Evolutionary conservation across 2,888 invertebrate genomes (phyloP).

Genomic region (Rugalucina vietnamica): DNA sequence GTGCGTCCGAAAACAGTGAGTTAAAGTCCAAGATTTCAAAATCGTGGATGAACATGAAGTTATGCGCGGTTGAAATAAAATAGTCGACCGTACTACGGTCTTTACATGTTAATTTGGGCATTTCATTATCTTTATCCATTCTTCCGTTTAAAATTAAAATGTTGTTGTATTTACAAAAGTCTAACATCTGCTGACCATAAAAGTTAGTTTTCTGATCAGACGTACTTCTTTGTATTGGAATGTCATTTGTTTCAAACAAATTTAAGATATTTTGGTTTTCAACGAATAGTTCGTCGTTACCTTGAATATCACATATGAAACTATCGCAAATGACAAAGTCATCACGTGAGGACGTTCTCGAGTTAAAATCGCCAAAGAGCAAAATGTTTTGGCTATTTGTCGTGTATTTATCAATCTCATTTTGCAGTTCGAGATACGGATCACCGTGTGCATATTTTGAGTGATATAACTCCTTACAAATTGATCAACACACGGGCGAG

Average conservation of each 20-base stretch:
- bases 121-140: neutral
- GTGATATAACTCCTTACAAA: too few relatives aligned
- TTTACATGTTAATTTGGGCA: neutral
- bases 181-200: neutral
- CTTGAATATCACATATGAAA: neutral
- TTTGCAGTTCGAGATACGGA: neutral
- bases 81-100: neutral
- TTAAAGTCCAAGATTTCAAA: neutral
- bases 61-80: neutral
- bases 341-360: neutral
- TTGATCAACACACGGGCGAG: too few relatives aligned
- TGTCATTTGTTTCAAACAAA: too few relatives aligned
- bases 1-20: neutral
- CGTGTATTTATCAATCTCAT: neutral
- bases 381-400: neutral
- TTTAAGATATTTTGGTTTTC: neutral
- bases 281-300: neutral
- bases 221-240: neutral
- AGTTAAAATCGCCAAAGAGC: neutral
- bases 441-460: neutral
- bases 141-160: neutral
- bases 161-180: neutral
- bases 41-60: neutral
- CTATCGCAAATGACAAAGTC: neutral
- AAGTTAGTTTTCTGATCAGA: neutral